Evolutionary conservation across 2,797 vertebrate species (phyloP).

Genomic region (Macrochelys suwanniensis): DNA sequence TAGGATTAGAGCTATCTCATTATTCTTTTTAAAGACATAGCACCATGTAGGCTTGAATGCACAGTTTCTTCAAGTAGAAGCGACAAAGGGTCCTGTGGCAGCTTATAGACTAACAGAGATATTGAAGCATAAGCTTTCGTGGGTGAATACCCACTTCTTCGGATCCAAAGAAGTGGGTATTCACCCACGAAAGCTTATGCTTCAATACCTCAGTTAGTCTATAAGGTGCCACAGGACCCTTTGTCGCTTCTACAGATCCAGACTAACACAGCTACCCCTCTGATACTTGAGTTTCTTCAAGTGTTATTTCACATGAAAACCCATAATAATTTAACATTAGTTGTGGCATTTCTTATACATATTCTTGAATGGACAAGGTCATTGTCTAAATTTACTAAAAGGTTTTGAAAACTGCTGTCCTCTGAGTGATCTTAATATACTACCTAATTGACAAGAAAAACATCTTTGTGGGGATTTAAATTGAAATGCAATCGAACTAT

Average conservation of each 20-base stretch:
- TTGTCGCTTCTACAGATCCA: too few relatives aligned
- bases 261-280: too few relatives aligned
- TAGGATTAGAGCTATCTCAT: neutral
- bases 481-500: neutral
- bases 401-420: neutral
- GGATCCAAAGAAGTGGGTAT: too few relatives aligned
- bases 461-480: neutral
- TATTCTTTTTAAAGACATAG: neutral
- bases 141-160: too few relatives aligned
- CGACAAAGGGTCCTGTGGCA: too few relatives aligned
- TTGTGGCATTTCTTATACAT: neutral
- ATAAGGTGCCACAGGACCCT: too few relatives aligned
- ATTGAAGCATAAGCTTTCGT: too few relatives aligned
- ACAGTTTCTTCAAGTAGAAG: neutral
- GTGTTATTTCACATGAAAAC: constrained; percentile 20
- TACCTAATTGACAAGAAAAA: neutral
- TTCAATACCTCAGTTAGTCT: too few relatives aligned
- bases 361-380: neutral
- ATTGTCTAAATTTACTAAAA: neutral
- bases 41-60: neutral
- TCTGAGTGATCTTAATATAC: neutral
- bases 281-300: neutral
- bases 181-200: too few relatives aligned
- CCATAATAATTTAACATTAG: neutral
- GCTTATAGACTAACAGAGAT: too few relatives aligned